Percentiles rank a stretch among this genome's conserved stretches.
phyloP scores from a whole-genome alignment of 2,888 invertebrate species.

The Dynastes tityus region DNA sequence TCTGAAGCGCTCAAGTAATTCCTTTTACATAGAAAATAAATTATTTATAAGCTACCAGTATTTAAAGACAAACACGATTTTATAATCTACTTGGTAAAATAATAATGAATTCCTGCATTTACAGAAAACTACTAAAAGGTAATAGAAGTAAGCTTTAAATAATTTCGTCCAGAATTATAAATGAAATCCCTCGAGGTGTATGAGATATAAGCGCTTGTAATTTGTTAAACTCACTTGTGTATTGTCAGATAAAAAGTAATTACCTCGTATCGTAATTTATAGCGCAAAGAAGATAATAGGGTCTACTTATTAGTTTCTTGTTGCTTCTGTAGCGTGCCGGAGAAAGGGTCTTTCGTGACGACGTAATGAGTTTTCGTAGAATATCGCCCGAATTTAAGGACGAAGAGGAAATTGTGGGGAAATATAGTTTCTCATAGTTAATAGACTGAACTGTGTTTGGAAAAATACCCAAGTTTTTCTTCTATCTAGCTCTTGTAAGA shows the following conservation, averaged over 20 bases:
- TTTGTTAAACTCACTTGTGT: slow-evolving; percentile 1
- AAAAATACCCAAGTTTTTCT: neutral
- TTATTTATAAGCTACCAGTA: no score
- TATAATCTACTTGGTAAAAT: no score
- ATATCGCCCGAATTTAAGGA: slow-evolving; percentile 4
- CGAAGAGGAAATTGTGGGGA: slow-evolving; percentile 20
- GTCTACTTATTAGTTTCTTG: slow-evolving; percentile 37
- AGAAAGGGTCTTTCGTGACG: slow-evolving; percentile 23
- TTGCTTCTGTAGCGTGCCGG: slow-evolving; percentile 26
- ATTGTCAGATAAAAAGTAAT: slow-evolving; percentile 26
- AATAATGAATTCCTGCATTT: no score
- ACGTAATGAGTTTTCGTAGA: slow-evolving; percentile 35
- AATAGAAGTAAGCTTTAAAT: no score
- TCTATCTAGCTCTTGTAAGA: neutral
- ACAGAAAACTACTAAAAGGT: no score
- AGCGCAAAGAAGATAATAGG: slow-evolving; percentile 31
- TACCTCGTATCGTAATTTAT: slow-evolving; percentile 26
- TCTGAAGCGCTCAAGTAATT: no score
- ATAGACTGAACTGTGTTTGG: neutral
- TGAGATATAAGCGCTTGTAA: no score
- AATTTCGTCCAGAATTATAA: no score
- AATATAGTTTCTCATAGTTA: slow-evolving; percentile 8
- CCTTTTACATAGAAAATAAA: no score
- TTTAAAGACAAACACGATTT: no score
- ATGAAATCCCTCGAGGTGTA: no score